Evolutionary conservation across 2,797 vertebrate genomes (phyloP).

Genomic region (Pelodytes ibericus): DNA sequence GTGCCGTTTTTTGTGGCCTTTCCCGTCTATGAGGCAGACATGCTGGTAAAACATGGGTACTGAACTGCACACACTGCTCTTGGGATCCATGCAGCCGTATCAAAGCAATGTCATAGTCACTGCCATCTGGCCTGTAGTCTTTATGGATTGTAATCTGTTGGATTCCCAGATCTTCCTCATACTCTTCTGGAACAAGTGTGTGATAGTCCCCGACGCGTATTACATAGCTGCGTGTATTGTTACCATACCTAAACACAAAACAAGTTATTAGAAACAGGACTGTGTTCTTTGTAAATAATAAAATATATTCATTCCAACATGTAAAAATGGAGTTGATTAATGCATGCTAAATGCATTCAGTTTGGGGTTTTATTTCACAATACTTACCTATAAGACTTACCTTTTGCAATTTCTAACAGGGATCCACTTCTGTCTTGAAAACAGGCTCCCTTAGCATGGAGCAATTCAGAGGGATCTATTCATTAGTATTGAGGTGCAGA

Average conservation of each 20-base stretch:
- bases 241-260: conserved; percentile 83
- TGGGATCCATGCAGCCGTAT: conserved; percentile 79
- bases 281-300: too few species aligned
- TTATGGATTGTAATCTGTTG: conserved; percentile 84
- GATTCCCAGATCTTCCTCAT: conserved; percentile 87
- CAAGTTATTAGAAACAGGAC: not conserved
- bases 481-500: too few species aligned
- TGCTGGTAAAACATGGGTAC: conserved; percentile 84
- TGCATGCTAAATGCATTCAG: too few species aligned
- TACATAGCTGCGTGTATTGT: conserved; percentile 84
- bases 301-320: too few species aligned
- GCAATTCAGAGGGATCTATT: too few species aligned
- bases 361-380: too few species aligned
- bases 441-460: too few species aligned
- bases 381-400: too few species aligned
- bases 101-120: conserved; percentile 91
- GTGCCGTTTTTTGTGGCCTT: conserved; percentile 82
- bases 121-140: conserved; percentile 82
- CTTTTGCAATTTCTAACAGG: too few species aligned
- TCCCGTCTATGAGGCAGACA: conserved; percentile 87
- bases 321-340: too few species aligned
- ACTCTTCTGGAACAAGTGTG: conserved; percentile 90
- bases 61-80: conserved; percentile 83
- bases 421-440: too few species aligned
- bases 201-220: conserved; percentile 94